These are phyloP conservation scores for Anisognathus igniventris DNA, from an alignment of 2,797 vertebrate genomes.

Conservation along the genomic window DNA sequence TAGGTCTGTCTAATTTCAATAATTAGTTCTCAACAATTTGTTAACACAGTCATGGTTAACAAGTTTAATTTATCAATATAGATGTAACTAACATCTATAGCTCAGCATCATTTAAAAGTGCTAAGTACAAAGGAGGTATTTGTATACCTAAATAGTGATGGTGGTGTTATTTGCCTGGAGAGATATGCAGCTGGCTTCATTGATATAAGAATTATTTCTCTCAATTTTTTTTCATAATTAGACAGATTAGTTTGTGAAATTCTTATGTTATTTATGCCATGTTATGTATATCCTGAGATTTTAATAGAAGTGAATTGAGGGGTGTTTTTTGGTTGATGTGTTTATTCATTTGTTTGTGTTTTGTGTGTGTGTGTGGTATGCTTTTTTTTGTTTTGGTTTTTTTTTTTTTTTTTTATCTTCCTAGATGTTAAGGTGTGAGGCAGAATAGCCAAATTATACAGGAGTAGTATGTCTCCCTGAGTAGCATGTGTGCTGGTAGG, in stretches of 20 bases:
- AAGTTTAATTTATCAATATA: background rate
- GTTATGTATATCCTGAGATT: background rate
- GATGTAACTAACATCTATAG: background rate
- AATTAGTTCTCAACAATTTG: background rate
- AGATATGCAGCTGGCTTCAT: background rate
- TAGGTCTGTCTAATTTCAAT: background rate
- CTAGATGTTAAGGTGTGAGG: background rate
- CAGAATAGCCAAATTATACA: background rate
- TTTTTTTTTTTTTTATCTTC: background rate
- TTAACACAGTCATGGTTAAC: background rate
- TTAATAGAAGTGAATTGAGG: background rate
- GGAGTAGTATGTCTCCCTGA: background rate
- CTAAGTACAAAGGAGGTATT: background rate
- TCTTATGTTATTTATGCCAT: background rate
- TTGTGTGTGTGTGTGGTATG: background rate
- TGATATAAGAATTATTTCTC: background rate
- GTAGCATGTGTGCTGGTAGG: background rate
- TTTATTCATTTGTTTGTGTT: background rate
- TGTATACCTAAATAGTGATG: background rate
- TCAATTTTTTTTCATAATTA: background rate
- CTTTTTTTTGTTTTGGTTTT: background rate
- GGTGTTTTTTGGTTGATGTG: accelerated
- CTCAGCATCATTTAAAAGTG: background rate
- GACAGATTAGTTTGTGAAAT: background rate
- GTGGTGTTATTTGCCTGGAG: background rate